phyloP scores from a whole-genome alignment of 1,140 invertebrate genomes.

The Heliconius hermathena region DNA sequence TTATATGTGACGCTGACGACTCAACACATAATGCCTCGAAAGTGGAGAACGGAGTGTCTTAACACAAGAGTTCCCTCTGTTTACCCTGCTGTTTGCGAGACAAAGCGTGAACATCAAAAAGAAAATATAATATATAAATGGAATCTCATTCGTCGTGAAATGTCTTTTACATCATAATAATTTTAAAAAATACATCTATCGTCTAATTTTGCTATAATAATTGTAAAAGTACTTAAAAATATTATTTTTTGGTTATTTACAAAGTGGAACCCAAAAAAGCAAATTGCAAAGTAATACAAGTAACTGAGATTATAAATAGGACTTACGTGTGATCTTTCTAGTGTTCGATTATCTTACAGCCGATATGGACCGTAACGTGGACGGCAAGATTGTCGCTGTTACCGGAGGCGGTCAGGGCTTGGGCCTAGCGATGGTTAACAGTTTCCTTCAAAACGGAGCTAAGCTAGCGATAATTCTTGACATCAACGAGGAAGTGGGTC shows the following conservation, averaged over 20 bases:
- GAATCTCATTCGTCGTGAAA: too few species aligned
- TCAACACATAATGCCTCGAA: too few species aligned
- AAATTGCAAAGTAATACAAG: background rate
- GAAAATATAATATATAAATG: too few species aligned
- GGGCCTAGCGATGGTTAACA: conserved; percentile 51
- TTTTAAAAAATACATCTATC: too few species aligned
- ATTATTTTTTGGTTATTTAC: background rate
- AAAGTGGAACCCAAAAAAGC: background rate
- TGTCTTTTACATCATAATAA: too few species aligned
- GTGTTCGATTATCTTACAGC: background rate
- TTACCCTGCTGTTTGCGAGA: too few species aligned
- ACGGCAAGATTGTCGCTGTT: conserved; percentile 50
- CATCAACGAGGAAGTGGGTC: conserved; percentile 56
- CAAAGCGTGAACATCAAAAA: too few species aligned
- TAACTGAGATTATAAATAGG: background rate
- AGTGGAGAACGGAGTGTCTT: too few species aligned
- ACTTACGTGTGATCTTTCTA: background rate
- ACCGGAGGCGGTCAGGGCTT: conserved; percentile 54
- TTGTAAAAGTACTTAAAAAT: too few species aligned
- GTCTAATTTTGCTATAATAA: too few species aligned
- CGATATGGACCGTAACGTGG: conserved; percentile 47
- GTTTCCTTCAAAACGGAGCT: conserved; percentile 48
- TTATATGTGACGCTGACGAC: too few species aligned
- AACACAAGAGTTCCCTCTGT: too few species aligned
- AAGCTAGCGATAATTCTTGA: conserved; percentile 70